Evolutionary conservation across 2,113 vertebrate species (phyloP), one percentile per base, ranked within the genome.

Genomic region (Bostrychus sinensis): DNA sequence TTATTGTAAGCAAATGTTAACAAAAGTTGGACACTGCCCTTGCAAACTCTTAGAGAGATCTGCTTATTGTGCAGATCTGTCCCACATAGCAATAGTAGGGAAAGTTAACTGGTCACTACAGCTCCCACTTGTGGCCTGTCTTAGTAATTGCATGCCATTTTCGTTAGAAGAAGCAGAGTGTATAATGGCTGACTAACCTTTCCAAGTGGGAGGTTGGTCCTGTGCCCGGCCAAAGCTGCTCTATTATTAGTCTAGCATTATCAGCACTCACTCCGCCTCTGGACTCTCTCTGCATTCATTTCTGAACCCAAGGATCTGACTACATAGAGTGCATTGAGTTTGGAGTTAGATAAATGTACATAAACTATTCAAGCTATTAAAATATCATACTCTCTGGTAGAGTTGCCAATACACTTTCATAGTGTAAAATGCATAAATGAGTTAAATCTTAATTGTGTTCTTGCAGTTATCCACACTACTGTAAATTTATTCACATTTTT

Each of bases 351-450:
- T 23, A 28, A 36, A 61, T 65, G 74, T 73, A 75, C 48, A 45
- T 34, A 45, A 70, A 36, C 30, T 50, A 62, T 65, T 59, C 34
- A 48, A 30, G 20, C 14, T 46, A 11, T n/a, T 58, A 56, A 51
- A 67, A 54, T 67, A 69, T 81, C 64, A 57, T 70, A 83, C 89
- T 90, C 88, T 88, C 88, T 80, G 87, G 88, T 74, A 89, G 88
- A 87, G 88, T 88, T 81, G 46, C 55, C 56, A 67, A 56, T 69
- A 69, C 70, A 80, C 72, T 81, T 79, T 71, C 66, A 67, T 43
- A 26, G 4, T n/a, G 30, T 59, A 11, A 22, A n/a, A 25, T 69
- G 63, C 66, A 62, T 51, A 67, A 23, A 63, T 59, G 10, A 59
- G 60, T 74, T 51, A 71, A 39, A 63, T 39, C 55, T 38, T 65